These are phyloP conservation scores for Hyperoplus immaculatus DNA, from an alignment of 2,797 vertebrate species.

Conservation along the genomic window DNA sequence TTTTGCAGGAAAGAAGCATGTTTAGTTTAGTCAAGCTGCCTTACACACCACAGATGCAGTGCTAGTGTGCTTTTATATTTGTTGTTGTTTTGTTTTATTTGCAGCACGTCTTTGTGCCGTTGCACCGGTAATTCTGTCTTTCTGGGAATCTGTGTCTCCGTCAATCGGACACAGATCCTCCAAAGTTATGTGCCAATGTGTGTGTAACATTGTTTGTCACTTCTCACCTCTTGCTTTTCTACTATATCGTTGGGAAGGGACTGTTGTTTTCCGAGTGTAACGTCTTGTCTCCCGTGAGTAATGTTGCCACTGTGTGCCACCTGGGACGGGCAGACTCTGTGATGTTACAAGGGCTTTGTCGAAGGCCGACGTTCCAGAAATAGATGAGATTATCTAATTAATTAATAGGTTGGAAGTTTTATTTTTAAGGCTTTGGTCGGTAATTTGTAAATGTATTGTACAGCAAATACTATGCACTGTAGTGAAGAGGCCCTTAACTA, in stretches of 20 bases:
- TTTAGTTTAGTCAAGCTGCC: slow-evolving; percentile 74
- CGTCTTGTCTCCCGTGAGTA: slow-evolving; percentile 55
- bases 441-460: slow-evolving; percentile 74
- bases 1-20: slow-evolving; percentile 45
- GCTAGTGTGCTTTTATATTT: slow-evolving; percentile 40
- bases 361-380: slow-evolving; percentile 42
- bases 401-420: slow-evolving; percentile 18
- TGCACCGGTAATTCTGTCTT: slow-evolving; percentile 25
- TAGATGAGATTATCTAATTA: slow-evolving; percentile 51
- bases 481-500: slow-evolving; percentile 68
- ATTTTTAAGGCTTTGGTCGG: slow-evolving; percentile 45
- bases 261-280: slow-evolving; percentile 41
- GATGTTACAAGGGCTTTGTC: slow-evolving; percentile 66
- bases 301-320: slow-evolving; percentile 32
- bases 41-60: slow-evolving; percentile 76
- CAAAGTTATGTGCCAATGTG: slow-evolving; percentile 53
- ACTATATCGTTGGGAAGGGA: slow-evolving; percentile 27
- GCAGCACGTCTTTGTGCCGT: slow-evolving; percentile 31
- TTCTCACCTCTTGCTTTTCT: slow-evolving; percentile 29
- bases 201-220: slow-evolving; percentile 40
- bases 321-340: slow-evolving; percentile 38
- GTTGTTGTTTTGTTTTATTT: slow-evolving; percentile 21
- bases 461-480: slow-evolving; percentile 79
- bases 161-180: slow-evolving; percentile 32
- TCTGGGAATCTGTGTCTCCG: slow-evolving; percentile 44